Evolutionary conservation across 64 coral and sea anemone species (phyloP), one percentile per base, ranked within the genome.

Genomic region (Pachyseris speciosa): DNA sequence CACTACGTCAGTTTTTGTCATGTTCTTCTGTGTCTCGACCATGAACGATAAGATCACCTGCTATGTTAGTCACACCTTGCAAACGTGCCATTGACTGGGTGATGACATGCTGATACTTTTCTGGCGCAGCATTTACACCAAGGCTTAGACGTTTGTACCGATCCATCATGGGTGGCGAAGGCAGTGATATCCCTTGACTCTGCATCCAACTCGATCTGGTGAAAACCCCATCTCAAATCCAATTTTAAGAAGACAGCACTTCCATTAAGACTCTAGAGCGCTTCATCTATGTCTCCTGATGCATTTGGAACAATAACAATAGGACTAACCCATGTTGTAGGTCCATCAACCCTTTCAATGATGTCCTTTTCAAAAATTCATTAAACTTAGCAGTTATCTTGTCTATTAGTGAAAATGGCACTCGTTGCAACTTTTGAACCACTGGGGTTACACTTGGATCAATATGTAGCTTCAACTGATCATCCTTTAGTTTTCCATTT

Each of bases 91-190:
- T 19, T 27, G 74, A 49, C 37, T 77, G 74, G 49, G 41, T 77
- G 41, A 77, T 37, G 31, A 79, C 51, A 76, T 76, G 73, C 48
- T 76, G 73, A 33, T 76, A 48, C 73, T 76, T 45, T 19, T 76
- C 73, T 76, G 75, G 75, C 4, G 75, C 75, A 16, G 75, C 75
- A 52, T 79, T 79, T 8, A 79, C 75, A 32, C 43, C 75, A 52
- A 79, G 51, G 22, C 44, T 79, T 39, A 79, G 25, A 79, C 44
- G 75, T 30, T 79, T 79, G 75, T 79, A 79, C 19, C 75, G 26
- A 27, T 80, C 43, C 39, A 16, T 70, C 67, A 70, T 70, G 9
- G 51, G 8, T 55, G 51, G 51, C 51, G 17, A 67, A 67, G 24
- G 64, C 64, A 67, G 64, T 31, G 64, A 67, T 67, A 67, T 67